These are phyloP conservation scores for Euleptes europaea DNA, from an alignment of 2,113 vertebrate species.

Conservation along the genomic window DNA sequence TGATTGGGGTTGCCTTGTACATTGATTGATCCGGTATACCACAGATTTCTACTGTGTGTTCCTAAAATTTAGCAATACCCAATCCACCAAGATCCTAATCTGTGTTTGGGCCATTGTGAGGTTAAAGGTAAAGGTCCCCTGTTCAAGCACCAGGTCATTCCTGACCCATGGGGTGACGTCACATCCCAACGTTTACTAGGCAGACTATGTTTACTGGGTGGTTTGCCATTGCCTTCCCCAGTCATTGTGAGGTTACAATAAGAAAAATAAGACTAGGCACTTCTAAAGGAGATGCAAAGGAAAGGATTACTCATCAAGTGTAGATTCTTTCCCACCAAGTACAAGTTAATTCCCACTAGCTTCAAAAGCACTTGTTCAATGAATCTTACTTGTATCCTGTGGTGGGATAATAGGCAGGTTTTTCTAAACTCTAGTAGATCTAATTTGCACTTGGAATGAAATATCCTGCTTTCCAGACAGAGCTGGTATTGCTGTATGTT, in stretches of 20 bases:
- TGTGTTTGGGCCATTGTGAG: too few relatives aligned
- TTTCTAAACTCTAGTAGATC: not conserved
- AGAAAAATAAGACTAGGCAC: not conserved
- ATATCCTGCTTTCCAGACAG: not conserved
- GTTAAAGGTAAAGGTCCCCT: too few relatives aligned
- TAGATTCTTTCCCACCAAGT: not conserved
- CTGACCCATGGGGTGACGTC: too few relatives aligned
- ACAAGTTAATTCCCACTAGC: not conserved
- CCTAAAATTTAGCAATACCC: not conserved
- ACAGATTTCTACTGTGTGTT: not conserved
- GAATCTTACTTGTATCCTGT: not conserved
- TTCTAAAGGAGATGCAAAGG: not conserved
- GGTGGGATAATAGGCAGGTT: not conserved
- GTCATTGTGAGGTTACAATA: not conserved
- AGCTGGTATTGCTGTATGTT: not conserved
- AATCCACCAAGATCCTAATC: not conserved
- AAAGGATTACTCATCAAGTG: not conserved
- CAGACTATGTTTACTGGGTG: too few relatives aligned
- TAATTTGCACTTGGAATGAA: constrained; percentile 22
- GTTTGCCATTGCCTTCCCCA: too few relatives aligned
- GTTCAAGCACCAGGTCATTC: too few relatives aligned
- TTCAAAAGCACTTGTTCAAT: not conserved
- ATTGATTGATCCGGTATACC: not conserved
- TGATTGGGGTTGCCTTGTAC: not conserved
- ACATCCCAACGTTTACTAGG: too few relatives aligned